Evolutionary conservation across 1,140 invertebrate species (phyloP).

Genomic region (Potamilus streckersoni): DNA sequence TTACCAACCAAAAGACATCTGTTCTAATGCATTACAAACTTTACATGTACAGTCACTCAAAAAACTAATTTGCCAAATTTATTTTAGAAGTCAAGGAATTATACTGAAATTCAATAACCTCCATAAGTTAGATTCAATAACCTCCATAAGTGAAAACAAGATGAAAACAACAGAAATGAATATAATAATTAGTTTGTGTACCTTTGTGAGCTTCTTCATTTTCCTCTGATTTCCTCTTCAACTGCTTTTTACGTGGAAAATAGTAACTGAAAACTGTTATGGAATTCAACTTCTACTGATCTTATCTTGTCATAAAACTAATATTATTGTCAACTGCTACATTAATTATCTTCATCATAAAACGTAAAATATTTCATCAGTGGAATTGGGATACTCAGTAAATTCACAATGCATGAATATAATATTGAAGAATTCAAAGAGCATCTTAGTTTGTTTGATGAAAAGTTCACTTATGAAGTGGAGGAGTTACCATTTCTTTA

Average conservation of each 20-base stretch:
- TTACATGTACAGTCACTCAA: neutral
- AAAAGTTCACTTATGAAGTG: too few species aligned
- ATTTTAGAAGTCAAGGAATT: neutral
- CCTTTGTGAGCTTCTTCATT: constrained; percentile 4
- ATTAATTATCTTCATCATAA: neutral
- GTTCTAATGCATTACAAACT: neutral
- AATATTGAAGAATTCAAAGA: too few species aligned
- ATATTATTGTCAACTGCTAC: neutral
- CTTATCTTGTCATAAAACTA: neutral
- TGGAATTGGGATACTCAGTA: too few species aligned
- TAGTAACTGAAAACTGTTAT: constrained; percentile 23
- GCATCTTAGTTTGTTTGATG: too few species aligned
- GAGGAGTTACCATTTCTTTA: too few species aligned
- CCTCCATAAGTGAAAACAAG: neutral
- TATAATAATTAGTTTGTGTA: neutral
- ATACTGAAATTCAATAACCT: neutral
- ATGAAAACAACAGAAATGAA: neutral
- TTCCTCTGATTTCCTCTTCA: constrained; percentile 11
- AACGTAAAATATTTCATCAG: too few species aligned
- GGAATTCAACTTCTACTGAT: neutral
- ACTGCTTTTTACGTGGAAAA: constrained; percentile 28
- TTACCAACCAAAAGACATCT: too few species aligned
- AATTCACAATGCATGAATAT: too few species aligned
- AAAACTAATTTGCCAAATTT: neutral
- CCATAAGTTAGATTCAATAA: too few species aligned